A percentile compares a stretch with the other conserved stretches of the same genome.
Conservation (phyloP, 2,113 vertebrate genomes). For the Ivindomyrus marchei region DNA sequence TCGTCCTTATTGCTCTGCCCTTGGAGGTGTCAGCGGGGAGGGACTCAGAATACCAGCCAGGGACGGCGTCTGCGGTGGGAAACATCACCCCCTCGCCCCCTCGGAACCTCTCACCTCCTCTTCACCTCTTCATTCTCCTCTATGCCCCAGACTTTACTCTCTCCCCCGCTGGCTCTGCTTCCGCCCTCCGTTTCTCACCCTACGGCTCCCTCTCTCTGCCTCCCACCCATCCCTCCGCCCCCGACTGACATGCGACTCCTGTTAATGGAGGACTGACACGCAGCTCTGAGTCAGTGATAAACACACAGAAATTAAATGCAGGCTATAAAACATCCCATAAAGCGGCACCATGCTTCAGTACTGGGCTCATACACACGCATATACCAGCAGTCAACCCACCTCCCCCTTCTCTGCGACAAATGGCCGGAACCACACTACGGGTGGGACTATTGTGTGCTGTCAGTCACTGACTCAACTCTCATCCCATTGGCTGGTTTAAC, state of each 20-base stretch:
- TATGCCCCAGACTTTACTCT: background rate
- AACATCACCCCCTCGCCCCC: background rate
- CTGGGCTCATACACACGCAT: background rate
- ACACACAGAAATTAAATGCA: background rate
- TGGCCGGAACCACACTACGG: background rate
- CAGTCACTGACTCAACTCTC: background rate
- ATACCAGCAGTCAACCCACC: background rate
- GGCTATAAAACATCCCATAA: background rate
- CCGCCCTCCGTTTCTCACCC: background rate
- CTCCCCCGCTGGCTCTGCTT: background rate
- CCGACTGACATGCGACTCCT: background rate
- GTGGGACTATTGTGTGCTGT: background rate
- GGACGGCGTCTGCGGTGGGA: background rate
- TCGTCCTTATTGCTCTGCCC: background rate
- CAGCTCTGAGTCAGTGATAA: background rate
- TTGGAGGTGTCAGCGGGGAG: background rate
- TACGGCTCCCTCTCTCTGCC: background rate
- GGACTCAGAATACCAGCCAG: background rate
- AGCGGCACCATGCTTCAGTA: background rate
- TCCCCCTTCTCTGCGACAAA: background rate
- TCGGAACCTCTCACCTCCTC: background rate
- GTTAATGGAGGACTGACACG: background rate
- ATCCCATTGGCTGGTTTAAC: background rate
- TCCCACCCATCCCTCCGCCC: background rate
- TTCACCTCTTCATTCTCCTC: background rate